A percentile compares a stretch with the other conserved stretches of the same genome.
phyloP scores from a whole-genome alignment of 2,113 vertebrate species.

The Anser cygnoides region DNA sequence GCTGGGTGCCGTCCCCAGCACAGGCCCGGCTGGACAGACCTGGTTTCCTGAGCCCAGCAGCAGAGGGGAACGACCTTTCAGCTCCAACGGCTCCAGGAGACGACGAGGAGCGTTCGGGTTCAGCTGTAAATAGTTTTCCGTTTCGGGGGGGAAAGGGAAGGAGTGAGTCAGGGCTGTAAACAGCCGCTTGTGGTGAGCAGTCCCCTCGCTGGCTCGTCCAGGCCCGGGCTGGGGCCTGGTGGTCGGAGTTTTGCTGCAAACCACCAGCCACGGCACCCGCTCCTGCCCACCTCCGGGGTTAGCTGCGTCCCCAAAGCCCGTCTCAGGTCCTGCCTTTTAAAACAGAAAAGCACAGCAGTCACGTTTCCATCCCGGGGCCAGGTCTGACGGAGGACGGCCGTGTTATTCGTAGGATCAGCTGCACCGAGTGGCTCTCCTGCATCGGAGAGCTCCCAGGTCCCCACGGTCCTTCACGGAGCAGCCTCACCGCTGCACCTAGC shows the following conservation, averaged over 20 bases:
- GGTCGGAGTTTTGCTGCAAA: neutral
- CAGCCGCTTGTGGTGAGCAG: neutral
- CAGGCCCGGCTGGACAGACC: neutral
- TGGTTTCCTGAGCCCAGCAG: neutral
- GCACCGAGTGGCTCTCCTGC: neutral
- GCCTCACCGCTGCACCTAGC: neutral
- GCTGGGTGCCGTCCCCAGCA: neutral
- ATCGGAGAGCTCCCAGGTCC: neutral
- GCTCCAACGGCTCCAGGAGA: neutral
- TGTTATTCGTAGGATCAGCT: fast-evolving
- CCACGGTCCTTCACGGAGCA: neutral
- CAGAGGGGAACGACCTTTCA: neutral
- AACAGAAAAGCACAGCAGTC: neutral
- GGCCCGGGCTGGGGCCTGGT: neutral
- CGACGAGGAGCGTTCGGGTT: neutral
- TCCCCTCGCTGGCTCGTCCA: neutral
- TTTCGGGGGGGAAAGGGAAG: neutral
- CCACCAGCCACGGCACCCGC: neutral
- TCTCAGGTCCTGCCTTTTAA: neutral
- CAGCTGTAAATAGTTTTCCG: fast-evolving
- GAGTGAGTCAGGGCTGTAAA: constrained; percentile 39
- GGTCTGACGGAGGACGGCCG: neutral
- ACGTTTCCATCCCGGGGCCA: neutral
- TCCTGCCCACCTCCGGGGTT: neutral
- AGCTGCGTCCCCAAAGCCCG: neutral